phyloP scores from a whole-genome alignment of 2,797 vertebrate species.

The Falco peregrinus region DNA sequence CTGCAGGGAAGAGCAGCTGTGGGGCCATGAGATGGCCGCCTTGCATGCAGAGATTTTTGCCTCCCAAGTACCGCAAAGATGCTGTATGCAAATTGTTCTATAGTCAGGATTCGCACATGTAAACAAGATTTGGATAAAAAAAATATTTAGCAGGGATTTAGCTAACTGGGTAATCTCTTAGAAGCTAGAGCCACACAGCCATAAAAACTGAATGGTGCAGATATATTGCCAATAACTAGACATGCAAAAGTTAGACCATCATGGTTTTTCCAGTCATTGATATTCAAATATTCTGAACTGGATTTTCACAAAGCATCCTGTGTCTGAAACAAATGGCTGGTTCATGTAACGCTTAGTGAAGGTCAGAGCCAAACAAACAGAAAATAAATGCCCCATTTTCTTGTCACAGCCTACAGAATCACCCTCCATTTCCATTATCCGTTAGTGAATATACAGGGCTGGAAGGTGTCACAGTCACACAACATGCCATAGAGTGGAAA shows the following conservation, averaged over 20 bases:
- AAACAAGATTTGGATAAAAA: slow-evolving; percentile 21
- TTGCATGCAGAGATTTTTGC: neutral
- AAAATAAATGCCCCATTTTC: neutral
- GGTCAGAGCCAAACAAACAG: neutral
- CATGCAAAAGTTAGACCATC: neutral
- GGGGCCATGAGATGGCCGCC: neutral
- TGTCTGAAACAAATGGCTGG: neutral
- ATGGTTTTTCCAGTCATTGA: neutral
- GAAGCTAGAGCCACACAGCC: neutral
- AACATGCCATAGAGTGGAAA: neutral
- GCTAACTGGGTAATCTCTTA: neutral
- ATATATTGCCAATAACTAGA: neutral
- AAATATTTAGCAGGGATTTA: slow-evolving; percentile 18
- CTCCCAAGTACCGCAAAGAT: neutral
- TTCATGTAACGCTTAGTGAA: slow-evolving; percentile 3
- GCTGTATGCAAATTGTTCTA: neutral
- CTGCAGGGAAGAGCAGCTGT: neutral
- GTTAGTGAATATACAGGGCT: neutral
- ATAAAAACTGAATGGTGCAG: neutral
- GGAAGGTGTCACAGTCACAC: neutral
- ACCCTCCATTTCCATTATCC: neutral
- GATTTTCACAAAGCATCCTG: neutral
- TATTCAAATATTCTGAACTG: slow-evolving; percentile 2
- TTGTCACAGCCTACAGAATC: neutral
- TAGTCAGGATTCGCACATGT: neutral